phyloP scores from a whole-genome alignment of 2,888 invertebrate species.

The Magallana nippona region DNA sequence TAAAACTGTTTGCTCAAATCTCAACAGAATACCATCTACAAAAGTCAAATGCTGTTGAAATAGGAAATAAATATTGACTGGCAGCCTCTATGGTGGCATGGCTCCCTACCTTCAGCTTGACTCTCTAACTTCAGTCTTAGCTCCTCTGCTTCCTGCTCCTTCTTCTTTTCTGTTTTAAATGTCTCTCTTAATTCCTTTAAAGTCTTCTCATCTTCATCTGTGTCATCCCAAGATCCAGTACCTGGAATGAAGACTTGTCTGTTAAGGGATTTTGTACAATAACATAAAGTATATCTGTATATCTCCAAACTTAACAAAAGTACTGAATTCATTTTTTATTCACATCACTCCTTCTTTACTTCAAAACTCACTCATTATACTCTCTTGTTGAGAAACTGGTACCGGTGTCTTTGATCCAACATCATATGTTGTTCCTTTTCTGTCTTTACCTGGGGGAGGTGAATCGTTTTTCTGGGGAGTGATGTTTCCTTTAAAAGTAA shows the following conservation, averaged over 20 bases:
- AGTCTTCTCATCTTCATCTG: conserved; percentile 60
- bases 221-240: conserved; percentile 62
- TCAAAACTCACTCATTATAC: conserved; percentile 38
- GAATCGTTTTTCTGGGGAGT: conserved; percentile 53
- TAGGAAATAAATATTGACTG: too few relatives aligned
- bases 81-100: too few relatives aligned
- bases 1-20: too few relatives aligned
- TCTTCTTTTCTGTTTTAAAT: conserved; percentile 60
- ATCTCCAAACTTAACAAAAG: too few relatives aligned
- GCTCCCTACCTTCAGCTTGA: conserved; percentile 13
- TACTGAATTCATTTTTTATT: too few relatives aligned
- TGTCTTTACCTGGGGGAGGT: conserved; percentile 55
- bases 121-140: neutral
- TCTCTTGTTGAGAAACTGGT: conserved; percentile 30
- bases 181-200: conserved; percentile 57
- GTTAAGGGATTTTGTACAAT: too few relatives aligned
- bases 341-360: too few relatives aligned
- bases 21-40: too few relatives aligned
- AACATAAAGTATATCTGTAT: too few relatives aligned
- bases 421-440: conserved; percentile 61
- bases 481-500: conserved; percentile 41
- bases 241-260: conserved; percentile 43
- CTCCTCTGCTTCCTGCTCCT: conserved; percentile 54
- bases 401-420: conserved; percentile 1
- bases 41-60: too few relatives aligned